Conservation (phyloP, 2,888 invertebrate genomes). For the Oxycera nigricornis region DNA sequence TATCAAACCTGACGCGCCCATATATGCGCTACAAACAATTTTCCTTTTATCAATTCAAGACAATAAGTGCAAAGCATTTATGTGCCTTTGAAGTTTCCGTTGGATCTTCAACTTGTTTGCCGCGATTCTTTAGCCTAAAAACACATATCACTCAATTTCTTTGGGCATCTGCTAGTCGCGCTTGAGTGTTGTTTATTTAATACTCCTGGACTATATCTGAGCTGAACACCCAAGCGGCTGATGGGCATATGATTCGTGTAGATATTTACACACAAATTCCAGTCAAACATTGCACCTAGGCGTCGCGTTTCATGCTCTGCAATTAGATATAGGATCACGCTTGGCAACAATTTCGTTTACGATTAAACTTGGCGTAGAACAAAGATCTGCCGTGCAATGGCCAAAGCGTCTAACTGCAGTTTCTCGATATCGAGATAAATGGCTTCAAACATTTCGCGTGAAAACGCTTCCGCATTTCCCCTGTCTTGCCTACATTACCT, state of each 20-base stretch:
- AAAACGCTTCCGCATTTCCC: too few species aligned
- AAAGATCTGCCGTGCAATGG: too few species aligned
- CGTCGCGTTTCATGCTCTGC: too few species aligned
- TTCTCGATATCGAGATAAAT: too few species aligned
- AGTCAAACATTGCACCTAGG: too few species aligned
- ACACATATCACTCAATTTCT: not conserved
- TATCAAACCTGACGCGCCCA: not conserved
- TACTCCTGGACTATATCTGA: not conserved
- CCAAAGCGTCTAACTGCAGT: too few species aligned
- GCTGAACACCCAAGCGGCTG: not conserved
- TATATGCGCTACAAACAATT: not conserved
- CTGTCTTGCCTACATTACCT: too few species aligned
- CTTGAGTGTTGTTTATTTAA: not conserved
- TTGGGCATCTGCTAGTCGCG: not conserved
- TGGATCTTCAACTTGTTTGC: not conserved
- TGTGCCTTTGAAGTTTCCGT: slow-evolving; percentile 9
- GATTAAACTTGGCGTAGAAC: too few species aligned
- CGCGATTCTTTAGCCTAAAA: not conserved
- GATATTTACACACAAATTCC: too few species aligned
- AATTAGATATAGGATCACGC: too few species aligned
- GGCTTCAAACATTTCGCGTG: too few species aligned
- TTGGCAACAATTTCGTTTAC: too few species aligned
- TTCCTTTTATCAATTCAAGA: slow-evolving; percentile 22
- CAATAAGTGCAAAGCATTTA: slow-evolving; percentile 3
- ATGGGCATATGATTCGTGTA: not conserved